Base-by-base conservation (phyloP, 2,113 vertebrate genomes). In the Phocoena sinus region DNA sequence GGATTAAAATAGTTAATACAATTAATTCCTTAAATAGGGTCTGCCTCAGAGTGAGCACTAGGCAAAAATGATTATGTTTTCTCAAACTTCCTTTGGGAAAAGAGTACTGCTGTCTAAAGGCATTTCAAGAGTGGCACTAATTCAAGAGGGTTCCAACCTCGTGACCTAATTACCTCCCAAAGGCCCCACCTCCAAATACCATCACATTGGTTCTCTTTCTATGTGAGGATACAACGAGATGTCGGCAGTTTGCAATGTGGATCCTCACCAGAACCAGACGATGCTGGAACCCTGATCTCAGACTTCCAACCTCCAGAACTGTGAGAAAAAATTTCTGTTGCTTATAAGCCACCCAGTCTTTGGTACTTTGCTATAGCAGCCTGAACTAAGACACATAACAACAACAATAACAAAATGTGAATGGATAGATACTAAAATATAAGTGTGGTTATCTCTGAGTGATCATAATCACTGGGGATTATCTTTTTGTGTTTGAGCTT, bases 11-110 rank as follows among this genome's bases (percentile, higher is more conserved):
- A 85, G 17, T 41, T 56, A 47, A 68, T 41, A 67, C 0, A 20
- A 36, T 91, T 88, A 81, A 89, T 92, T 95, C 88, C 36, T 92
- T 70, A 56, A 89, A 56, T 47, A 83, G 65, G 36, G 21, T 58
- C 79, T 85, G 50, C 65, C 36, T 53, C 31, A 67, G 65, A 86
- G 26, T 63, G 79, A 80, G 65, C 9, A 41, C 53, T 65, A 13
- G 15, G 50, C 15, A 86, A 21, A 86, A 60, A 67, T 73, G 28
- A 50, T 36, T 62, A 47, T 14, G 20, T 60, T 74, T 68, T 74
- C 65, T n/a, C 76, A n/a, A 28, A 83, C 60, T 71, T 84, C 41
- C 18, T 82, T 58, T 0, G 1, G 84, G 50, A 89, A 86, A 44
- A 36, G 26, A 65, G 9, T 50, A n/a, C 23, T 92, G 76, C 53